Base-by-base conservation (phyloP, 2,888 invertebrate species). In the Cancer borealis region DNA sequence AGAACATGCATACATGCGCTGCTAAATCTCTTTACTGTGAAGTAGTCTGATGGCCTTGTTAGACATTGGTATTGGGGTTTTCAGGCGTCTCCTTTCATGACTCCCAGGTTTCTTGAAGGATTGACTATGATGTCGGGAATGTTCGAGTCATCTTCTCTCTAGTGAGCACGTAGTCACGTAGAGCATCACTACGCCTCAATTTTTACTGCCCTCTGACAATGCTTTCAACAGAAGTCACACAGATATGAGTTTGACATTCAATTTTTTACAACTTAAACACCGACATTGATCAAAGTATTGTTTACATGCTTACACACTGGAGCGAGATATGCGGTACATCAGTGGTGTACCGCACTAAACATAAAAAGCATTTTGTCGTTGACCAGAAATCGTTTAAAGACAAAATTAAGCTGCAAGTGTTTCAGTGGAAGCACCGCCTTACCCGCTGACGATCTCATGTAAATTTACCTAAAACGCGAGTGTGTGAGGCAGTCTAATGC, bases 81-180 rank as follows among this genome's bases (percentile, higher is more conserved):
- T 73, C n/a, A 73, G 21, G n/a, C 8, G 26, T 73, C 26, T 26
- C 73, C 26, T 73, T 6, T 26, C 73, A 73, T 73, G 73, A 73
- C 73, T 73, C 26, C 26, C 73, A 26, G n/a, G 26, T 73, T 26
- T 73, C 26, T 10, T 10, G 73, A 26, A 26, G 73, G 73, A n/a
- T 73, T 73, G 73, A 73, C 26, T 10, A 6, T 73, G 73, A 73
- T 26, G 26, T 5, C 26, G n/a, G 26, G 73, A 26, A 26, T 73
- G 73, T 73, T 73, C 21, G 26, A 60, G 60, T 60, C 60, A 60
- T 60, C 21, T 60, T 21, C 21, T 60, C 60, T 73, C 10, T 73
- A n/a, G 73, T 26, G n/a, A 73, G 73, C 73, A 73, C 73, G 26
- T n/a, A 73, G 73, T 73, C 73, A 73, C 73, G 73, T 73, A 73